Evolutionary conservation across 1,140 invertebrate species (phyloP).

Genomic region (Bombus ignitus): DNA sequence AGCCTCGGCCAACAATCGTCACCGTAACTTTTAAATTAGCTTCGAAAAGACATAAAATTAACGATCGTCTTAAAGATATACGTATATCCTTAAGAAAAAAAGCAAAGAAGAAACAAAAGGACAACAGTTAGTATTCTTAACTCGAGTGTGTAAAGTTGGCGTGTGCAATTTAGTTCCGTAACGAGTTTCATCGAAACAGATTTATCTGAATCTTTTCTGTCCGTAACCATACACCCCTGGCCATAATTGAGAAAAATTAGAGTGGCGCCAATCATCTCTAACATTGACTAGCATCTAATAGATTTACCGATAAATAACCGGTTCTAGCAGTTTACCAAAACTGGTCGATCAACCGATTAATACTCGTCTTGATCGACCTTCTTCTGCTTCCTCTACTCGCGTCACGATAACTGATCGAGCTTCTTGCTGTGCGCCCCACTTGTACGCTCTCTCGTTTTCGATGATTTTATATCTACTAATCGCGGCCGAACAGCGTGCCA

Average conservation of each 20-base stretch:
- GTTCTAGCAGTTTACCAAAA: constrained; percentile 9
- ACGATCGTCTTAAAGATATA: background rate
- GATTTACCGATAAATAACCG: background rate
- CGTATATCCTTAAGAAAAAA: background rate
- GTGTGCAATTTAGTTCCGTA: background rate
- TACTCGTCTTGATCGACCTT: background rate
- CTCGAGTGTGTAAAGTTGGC: too few relatives aligned
- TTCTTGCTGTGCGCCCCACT: background rate
- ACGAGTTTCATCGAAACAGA: background rate
- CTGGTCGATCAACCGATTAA: constrained; percentile 14
- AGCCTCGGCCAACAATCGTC: background rate
- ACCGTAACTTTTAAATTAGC: background rate
- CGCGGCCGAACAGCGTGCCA: background rate
- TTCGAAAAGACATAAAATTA: background rate
- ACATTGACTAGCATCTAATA: background rate
- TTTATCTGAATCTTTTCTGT: background rate
- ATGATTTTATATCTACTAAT: background rate
- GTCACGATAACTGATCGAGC: background rate
- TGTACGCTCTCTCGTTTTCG: background rate
- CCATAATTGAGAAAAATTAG: constrained; percentile 19
- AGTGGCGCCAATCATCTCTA: background rate
- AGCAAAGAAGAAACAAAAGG: background rate
- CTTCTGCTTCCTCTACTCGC: background rate
- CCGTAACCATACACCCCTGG: background rate
- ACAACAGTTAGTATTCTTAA: background rate